These are phyloP conservation scores for Cygnus atratus DNA, from an alignment of 2,113 vertebrate species.

Conservation along the genomic window DNA sequence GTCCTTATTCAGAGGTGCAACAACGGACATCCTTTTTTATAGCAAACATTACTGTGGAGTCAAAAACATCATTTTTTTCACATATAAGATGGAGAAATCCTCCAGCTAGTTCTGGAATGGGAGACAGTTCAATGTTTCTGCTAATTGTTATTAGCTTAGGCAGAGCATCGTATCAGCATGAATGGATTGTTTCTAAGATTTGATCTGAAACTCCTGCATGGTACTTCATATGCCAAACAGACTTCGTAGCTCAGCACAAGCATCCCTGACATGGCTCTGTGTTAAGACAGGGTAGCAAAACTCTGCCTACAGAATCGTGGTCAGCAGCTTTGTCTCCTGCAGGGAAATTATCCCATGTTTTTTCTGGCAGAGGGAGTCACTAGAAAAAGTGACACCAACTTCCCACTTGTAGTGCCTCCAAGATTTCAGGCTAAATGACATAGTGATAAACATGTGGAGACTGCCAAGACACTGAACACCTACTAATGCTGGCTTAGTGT, in stretches of 20 bases:
- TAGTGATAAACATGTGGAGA: neutral
- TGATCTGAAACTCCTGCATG: fast-evolving
- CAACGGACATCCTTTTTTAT: neutral
- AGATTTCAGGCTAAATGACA: neutral
- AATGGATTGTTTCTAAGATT: neutral
- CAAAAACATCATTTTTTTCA: fast-evolving
- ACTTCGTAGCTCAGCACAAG: fast-evolving
- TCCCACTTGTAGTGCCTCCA: neutral
- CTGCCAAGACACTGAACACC: neutral
- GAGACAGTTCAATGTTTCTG: neutral
- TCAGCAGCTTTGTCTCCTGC: neutral
- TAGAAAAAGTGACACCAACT: neutral
- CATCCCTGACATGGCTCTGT: neutral
- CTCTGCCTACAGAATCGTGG: neutral
- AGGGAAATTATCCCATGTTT: neutral
- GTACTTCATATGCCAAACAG: fast-evolving
- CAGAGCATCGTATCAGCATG: fast-evolving
- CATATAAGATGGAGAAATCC: neutral
- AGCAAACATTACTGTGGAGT: neutral
- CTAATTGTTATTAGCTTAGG: neutral
- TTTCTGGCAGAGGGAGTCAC: neutral
- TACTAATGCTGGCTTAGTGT: neutral
- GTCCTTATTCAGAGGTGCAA: neutral
- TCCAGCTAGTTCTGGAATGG: neutral
- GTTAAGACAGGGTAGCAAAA: neutral